These are phyloP conservation scores for Conus canariensis DNA, from an alignment of 2,888 invertebrate species.

Conservation along the genomic window DNA sequence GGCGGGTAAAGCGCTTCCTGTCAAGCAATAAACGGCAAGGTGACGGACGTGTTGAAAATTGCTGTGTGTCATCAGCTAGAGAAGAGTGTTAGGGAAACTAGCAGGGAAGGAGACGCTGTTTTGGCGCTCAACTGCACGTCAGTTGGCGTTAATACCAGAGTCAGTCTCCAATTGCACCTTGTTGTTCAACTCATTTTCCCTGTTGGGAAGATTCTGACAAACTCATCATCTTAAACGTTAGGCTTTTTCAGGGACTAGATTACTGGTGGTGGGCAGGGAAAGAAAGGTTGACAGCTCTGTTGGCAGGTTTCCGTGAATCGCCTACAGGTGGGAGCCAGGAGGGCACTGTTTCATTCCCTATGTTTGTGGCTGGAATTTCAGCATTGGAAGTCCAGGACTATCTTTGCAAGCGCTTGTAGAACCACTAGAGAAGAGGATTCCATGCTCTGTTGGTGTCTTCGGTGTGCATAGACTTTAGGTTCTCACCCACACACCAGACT, in stretches of 20 bases:
- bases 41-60: background rate
- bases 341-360: background rate
- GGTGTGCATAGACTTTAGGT: too few relatives aligned
- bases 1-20: background rate
- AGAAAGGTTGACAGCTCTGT: too few relatives aligned
- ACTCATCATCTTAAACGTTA: background rate
- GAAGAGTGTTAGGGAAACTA: background rate
- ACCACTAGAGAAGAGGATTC: too few relatives aligned
- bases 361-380: background rate
- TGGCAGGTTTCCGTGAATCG: background rate
- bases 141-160: background rate
- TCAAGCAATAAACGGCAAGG: background rate
- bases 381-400: too few relatives aligned
- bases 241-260: too few relatives aligned
- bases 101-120: background rate
- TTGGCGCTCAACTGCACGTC: conserved; percentile 3
- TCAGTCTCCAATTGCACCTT: background rate
- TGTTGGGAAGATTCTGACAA: background rate
- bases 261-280: too few relatives aligned
- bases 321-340: too few relatives aligned
- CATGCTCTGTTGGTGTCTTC: too few relatives aligned
- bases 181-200: background rate
- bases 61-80: background rate
- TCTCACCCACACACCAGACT: too few relatives aligned
- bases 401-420: too few relatives aligned